phyloP scores from a whole-genome alignment of 2,888 invertebrate species.

The Amphipyra tragopoginis region DNA sequence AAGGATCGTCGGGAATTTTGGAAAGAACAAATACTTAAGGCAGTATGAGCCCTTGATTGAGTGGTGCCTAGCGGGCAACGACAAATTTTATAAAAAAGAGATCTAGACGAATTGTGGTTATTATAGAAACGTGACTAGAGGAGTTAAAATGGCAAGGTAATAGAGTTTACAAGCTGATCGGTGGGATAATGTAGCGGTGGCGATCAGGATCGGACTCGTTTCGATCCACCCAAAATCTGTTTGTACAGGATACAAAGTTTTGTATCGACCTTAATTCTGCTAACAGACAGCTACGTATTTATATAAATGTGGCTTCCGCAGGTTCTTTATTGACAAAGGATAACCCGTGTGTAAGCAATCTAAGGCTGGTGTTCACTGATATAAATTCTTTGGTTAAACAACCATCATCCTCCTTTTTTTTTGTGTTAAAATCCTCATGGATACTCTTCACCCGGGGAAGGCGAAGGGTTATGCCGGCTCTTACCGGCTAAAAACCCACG shows the following conservation, averaged over 20 bases:
- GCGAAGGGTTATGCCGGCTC: no score
- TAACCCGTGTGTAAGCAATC: background rate
- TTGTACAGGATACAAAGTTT: constrained; percentile 25
- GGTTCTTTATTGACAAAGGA: constrained; percentile 1
- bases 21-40: constrained; percentile 33
- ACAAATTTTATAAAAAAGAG: constrained; percentile 38
- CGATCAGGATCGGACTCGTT: constrained; percentile 25
- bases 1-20: constrained; percentile 38
- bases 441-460: no score
- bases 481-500: no score
- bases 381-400: no score
- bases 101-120: constrained; percentile 44
- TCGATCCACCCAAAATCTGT: constrained; percentile 22
- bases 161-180: constrained; percentile 6
- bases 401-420: no score
- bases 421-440: no score
- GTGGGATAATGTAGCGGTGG: constrained; percentile 2
- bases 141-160: constrained; percentile 22
- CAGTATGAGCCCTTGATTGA: constrained; percentile 38
- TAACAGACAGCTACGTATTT: constrained; percentile 16
- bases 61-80: constrained; percentile 12
- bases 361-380: no score
- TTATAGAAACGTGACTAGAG: constrained; percentile 37
- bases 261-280: constrained; percentile 5
- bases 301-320: constrained; percentile 16